Evolutionary conservation across 2,888 invertebrate genomes (phyloP).

Genomic region (Lottia gigantea): DNA sequence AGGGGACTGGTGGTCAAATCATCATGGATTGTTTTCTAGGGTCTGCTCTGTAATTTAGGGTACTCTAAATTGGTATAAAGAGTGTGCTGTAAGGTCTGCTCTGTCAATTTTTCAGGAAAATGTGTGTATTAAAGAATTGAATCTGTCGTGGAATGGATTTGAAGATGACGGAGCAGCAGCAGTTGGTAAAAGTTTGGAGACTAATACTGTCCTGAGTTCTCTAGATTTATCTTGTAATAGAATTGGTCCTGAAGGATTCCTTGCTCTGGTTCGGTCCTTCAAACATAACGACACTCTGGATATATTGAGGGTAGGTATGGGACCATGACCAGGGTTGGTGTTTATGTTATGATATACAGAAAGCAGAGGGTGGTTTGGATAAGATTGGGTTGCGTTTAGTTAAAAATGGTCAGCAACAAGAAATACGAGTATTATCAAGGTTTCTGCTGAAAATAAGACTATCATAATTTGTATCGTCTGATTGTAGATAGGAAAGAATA

Average conservation of each 20-base stretch:
- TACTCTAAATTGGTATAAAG: background rate
- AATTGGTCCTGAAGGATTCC: slow-evolving; percentile 58
- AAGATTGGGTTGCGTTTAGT: no score
- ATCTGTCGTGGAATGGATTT: slow-evolving; percentile 66
- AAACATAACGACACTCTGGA: slow-evolving; percentile 51
- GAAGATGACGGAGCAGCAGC: slow-evolving; percentile 58
- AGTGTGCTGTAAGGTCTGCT: no score
- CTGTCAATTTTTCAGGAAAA: slow-evolving; percentile 51
- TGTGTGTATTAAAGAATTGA: slow-evolving; percentile 48
- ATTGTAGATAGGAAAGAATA: slow-evolving; percentile 59
- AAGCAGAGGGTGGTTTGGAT: no score
- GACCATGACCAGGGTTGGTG: no score
- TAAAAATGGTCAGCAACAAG: no score
- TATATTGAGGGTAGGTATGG: slow-evolving; percentile 38
- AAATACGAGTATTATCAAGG: no score
- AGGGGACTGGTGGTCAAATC: no score
- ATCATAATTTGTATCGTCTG: no score
- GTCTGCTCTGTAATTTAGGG: background rate
- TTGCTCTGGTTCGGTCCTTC: slow-evolving; percentile 51
- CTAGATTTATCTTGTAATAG: slow-evolving; percentile 60
- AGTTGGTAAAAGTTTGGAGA: slow-evolving; percentile 52
- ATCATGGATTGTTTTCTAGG: no score
- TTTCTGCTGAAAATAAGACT: no score
- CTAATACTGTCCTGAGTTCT: slow-evolving; percentile 51
- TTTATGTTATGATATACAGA: background rate